Evolutionary conservation across 2,888 invertebrate genomes (phyloP).

Genomic region (Coenonympha arcania): DNA sequence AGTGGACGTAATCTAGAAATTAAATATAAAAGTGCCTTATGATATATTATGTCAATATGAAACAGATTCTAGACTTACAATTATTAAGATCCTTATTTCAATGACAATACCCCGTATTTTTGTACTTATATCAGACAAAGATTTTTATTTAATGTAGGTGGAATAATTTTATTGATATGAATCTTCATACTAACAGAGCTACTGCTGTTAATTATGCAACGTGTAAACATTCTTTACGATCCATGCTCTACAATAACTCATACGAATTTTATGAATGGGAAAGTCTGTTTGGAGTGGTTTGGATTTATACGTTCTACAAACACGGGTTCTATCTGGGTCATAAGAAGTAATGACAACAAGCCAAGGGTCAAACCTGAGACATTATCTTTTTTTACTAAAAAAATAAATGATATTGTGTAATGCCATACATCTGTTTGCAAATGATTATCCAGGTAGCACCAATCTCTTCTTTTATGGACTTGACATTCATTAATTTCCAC

Average conservation of each 20-base stretch:
- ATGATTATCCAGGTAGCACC: no score
- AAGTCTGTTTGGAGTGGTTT: not conserved
- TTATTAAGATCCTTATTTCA: no score
- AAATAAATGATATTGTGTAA: no score
- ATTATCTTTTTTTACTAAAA: no score
- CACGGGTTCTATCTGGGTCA: conserved; percentile 4
- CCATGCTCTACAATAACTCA: not conserved
- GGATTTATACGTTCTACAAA: not conserved
- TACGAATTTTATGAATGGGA: conserved; percentile 10
- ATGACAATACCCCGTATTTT: not conserved
- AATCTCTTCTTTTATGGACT: no score
- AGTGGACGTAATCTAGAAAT: no score
- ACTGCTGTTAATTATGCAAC: conserved; percentile 4
- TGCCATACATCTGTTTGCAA: no score
- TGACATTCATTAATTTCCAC: no score
- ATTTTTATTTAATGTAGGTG: no score
- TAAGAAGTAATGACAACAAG: not conserved
- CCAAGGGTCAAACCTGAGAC: not conserved
- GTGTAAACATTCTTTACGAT: conserved; percentile 10
- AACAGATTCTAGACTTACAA: no score
- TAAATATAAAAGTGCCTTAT: no score
- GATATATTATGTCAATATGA: no score
- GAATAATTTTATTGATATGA: conserved; percentile 4
- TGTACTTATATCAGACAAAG: not conserved
- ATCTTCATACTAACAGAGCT: conserved; percentile 10